Evolutionary conservation across 1,140 invertebrate genomes (phyloP).

Genomic region (Carcinoscorpius rotundicauda): DNA sequence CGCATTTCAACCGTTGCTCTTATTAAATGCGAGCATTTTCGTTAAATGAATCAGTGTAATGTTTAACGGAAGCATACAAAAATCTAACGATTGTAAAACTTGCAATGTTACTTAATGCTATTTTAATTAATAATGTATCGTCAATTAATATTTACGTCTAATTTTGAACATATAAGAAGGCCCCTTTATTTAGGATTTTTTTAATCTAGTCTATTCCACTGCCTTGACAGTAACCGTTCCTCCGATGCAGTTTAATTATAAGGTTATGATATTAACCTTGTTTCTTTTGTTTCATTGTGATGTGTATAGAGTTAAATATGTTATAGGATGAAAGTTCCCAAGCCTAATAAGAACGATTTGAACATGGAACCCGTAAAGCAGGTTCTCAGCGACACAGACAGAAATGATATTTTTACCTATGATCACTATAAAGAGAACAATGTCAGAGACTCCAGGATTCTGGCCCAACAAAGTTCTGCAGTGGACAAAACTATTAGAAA

Average conservation of each 20-base stretch:
- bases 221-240: neutral
- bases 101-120: no score
- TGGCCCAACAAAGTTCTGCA: constrained; percentile 13
- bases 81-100: no score
- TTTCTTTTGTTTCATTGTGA: constrained; percentile 1
- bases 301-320: constrained; percentile 7
- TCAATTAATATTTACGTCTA: no score
- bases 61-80: no score
- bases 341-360: neutral
- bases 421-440: constrained; percentile 19
- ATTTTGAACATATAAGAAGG: no score
- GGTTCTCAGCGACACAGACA: constrained; percentile 2
- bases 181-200: no score
- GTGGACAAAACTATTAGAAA: neutral
- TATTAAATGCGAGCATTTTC: no score
- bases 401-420: constrained; percentile 17
- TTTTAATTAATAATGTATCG: no score
- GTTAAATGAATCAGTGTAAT: no score
- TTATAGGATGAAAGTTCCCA: constrained; percentile 7
- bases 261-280: neutral
- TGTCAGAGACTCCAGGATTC: constrained; percentile 20
- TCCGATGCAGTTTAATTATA: neutral
- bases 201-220: no score
- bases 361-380: neutral
- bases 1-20: no score